These are phyloP conservation scores for Hemicrepidius hirtus DNA, from an alignment of 2,888 invertebrate genomes.

Conservation along the genomic window DNA sequence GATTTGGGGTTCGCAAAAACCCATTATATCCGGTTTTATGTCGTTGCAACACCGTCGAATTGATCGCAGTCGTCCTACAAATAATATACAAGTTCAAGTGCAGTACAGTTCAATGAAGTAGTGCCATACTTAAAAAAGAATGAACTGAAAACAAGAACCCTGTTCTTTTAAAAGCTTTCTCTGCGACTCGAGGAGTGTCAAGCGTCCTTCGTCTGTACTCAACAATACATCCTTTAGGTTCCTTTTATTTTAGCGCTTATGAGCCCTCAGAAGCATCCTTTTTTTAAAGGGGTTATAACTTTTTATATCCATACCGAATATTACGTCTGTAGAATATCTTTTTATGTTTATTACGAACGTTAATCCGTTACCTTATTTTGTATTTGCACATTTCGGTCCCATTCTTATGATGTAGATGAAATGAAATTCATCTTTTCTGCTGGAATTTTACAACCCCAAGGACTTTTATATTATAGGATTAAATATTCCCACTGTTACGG, in stretches of 20 bases:
- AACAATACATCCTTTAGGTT: conserved; percentile 42
- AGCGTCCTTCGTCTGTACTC: conserved; percentile 40
- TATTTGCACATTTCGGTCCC: conserved; percentile 6
- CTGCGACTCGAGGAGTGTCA: conserved; percentile 44
- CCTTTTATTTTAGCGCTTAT: conserved; percentile 44
- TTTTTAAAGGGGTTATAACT: conserved; percentile 41
- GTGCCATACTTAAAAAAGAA: conserved; percentile 35
- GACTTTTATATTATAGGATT: no score
- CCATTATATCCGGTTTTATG: conserved; percentile 14
- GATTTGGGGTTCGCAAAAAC: conserved; percentile 5
- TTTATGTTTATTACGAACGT: conserved; percentile 29
- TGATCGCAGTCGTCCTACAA: conserved; percentile 22
- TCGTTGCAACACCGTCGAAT: background rate
- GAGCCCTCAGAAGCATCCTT: conserved; percentile 31
- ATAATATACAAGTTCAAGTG: conserved; percentile 32
- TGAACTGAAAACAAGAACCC: conserved; percentile 44
- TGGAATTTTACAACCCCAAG: no score
- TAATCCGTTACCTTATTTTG: conserved; percentile 28
- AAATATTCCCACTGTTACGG: no score
- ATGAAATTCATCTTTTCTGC: background rate
- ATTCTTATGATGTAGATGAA: background rate
- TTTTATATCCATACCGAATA: conserved; percentile 42
- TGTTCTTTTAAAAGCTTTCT: conserved; percentile 50
- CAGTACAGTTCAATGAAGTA: conserved; percentile 38
- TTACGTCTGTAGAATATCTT: conserved; percentile 29